These are phyloP conservation scores for Anaspis maculata DNA, from an alignment of 2,888 invertebrate species.

Conservation along the genomic window DNA sequence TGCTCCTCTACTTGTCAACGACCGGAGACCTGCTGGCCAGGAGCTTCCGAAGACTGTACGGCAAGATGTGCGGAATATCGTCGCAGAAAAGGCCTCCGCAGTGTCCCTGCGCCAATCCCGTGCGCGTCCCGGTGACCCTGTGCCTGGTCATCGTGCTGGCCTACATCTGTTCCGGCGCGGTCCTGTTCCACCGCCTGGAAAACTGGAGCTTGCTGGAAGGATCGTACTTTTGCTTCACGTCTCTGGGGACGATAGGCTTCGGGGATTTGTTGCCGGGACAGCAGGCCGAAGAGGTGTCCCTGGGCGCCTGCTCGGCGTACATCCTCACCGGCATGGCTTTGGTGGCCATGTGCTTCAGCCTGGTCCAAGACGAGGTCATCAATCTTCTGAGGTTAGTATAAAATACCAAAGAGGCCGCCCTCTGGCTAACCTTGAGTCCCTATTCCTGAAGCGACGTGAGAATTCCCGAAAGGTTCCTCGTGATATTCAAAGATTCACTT, in stretches of 20 bases:
- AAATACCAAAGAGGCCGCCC: no score
- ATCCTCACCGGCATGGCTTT: constrained; percentile 78
- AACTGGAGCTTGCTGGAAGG: constrained; percentile 88
- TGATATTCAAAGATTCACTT: no score
- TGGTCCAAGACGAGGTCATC: constrained; percentile 70
- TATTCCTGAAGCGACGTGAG: no score
- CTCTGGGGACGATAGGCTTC: constrained; percentile 70
- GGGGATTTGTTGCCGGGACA: constrained; percentile 69
- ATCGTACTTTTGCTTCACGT: constrained; percentile 71
- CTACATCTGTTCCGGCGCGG: constrained; percentile 83
- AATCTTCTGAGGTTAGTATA: constrained; percentile 45
- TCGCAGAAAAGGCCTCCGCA: constrained; percentile 30
- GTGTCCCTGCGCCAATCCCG: constrained; percentile 47
- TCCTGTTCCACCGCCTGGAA: constrained; percentile 84
- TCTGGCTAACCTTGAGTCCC: no score
- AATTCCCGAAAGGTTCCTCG: no score
- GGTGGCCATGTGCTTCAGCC: constrained; percentile 80
- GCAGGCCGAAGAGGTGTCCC: constrained; percentile 54
- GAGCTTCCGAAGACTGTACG: constrained; percentile 27
- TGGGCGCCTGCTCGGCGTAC: constrained; percentile 72
- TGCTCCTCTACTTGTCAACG: constrained; percentile 80
- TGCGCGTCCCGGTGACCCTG: constrained; percentile 79
- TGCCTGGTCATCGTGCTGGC: constrained; percentile 77
- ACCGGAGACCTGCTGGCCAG: constrained; percentile 75
- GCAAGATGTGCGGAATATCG: constrained; percentile 56